Conservation (phyloP, 2,888 invertebrate genomes). For the Glomeris marginata region DNA sequence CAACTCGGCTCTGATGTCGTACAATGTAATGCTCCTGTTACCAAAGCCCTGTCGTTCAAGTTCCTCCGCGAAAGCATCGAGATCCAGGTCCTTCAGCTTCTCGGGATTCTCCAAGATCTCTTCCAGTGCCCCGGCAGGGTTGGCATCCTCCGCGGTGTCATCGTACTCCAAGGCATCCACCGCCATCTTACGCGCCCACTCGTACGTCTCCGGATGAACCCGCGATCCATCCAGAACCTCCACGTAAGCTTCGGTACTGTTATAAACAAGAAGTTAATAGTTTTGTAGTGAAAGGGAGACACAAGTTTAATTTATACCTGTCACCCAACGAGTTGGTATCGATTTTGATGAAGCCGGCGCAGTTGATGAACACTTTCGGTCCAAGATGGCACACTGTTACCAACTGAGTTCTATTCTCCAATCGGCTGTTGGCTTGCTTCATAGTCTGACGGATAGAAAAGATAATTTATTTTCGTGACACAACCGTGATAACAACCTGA, state of each 20-base stretch:
- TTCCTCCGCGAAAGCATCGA: conserved; percentile 97
- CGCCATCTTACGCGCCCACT: conserved; percentile 99
- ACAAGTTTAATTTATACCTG: conserved; percentile 27
- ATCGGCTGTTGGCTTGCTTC: conserved; percentile 59
- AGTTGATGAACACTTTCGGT: conserved; percentile 96
- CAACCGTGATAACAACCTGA: no score
- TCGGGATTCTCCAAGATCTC: conserved; percentile 94
- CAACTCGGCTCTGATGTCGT: conserved; percentile 91
- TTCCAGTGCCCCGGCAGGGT: conserved; percentile 92
- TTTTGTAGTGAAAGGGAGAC: background rate
- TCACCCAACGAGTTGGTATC: conserved; percentile 92
- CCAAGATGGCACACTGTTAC: conserved; percentile 95
- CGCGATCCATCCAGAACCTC: conserved; percentile 93
- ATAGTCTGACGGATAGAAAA: conserved; percentile 38
- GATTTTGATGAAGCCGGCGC: conserved; percentile 97
- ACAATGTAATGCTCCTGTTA: conserved; percentile 63
- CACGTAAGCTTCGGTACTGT: conserved; percentile 78
- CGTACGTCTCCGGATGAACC: conserved; percentile 98
- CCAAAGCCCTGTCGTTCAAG: conserved; percentile 69
- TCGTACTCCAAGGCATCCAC: conserved; percentile 98
- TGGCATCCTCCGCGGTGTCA: conserved; percentile 62
- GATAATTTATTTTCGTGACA: no score
- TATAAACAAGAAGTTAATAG: background rate
- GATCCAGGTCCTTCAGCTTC: conserved; percentile 72
- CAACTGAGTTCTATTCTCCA: conserved; percentile 88